Base-by-base conservation (phyloP, 1,140 invertebrate genomes). In the Acromyrmex heyeri region DNA sequence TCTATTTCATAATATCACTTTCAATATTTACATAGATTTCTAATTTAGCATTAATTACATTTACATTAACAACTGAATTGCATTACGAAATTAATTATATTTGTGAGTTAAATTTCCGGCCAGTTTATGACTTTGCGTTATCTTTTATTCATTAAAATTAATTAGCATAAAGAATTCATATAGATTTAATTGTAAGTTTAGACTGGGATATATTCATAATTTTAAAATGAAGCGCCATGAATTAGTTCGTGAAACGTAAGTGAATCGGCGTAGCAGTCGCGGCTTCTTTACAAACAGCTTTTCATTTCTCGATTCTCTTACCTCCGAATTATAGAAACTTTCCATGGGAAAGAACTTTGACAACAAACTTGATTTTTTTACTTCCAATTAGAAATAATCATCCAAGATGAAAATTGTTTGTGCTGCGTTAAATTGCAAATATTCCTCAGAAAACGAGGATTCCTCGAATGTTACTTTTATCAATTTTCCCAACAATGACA, bases 401-500 rank as follows among this genome's bases (percentile, higher is more conserved):
- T 73, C 7, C 27, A 78, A 78, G 0, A 90, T 90, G 89, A 90
- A 24, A 14, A 21, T 86, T 21, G 34, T 88, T 62, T 91, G 90
- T 1, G 86, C 90, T 10, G 86, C 67, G 0, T 86, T 55, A 38
- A 85, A 62, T 75, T 91, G 90, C 76, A 91, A 86, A 88, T 91
- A 91, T 30, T 86, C 88, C 1, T 90, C 69, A 1, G 50, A 85
- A 16, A 81, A 69, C 38, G 83, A 91, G 69, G 83, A 88, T 38
- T 79, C 83, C 0, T 64, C 83, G 16, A 72, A 57, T 59, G 24
- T 91, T 10, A 69, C 76, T 61, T 91, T 91, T 16, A 88, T 90
- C 61, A 73, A 86, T 61, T 91, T 91, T 79, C 90, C 90, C 27
- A 89, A 90, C 6, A 57, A 70, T 70, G 88, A 90, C 48, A 86